Percentiles rank a stretch among this genome's conserved stretches.
These are phyloP conservation scores for Saxidomus purpurata DNA, from an alignment of 1,140 invertebrate genomes.

Conservation along the genomic window DNA sequence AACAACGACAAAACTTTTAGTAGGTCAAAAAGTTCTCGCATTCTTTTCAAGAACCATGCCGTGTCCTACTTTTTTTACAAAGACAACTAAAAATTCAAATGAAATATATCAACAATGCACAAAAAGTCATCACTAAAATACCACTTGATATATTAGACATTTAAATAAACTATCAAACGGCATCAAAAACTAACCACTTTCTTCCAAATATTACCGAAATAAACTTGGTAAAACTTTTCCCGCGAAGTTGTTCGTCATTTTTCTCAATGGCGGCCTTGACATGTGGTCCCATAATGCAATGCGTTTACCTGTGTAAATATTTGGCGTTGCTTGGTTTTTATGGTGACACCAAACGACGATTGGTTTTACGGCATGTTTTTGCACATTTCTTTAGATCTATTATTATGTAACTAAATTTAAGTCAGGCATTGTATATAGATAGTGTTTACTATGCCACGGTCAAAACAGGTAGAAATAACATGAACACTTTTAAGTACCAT, in stretches of 20 bases:
- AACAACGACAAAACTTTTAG: background rate
- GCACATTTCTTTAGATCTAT: background rate
- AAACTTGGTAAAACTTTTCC: slow-evolving; percentile 36
- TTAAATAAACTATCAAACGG: background rate
- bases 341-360: background rate
- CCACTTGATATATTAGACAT: background rate
- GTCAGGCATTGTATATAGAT: no score
- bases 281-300: slow-evolving; percentile 61
- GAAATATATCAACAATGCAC: background rate
- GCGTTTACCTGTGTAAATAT: slow-evolving; percentile 60
- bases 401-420: no score
- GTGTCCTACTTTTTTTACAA: slow-evolving; percentile 59
- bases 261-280: slow-evolving; percentile 64
- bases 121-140: background rate
- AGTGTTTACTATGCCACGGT: no score
- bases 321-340: slow-evolving; percentile 60
- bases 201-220: slow-evolving; percentile 22
- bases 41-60: slow-evolving; percentile 52
- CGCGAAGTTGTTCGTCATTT: slow-evolving; percentile 44
- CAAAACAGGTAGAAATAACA: no score
- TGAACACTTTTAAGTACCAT: no score
- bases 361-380: background rate
- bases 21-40: slow-evolving; percentile 22
- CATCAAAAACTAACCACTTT: background rate
- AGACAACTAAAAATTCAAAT: background rate